Percentiles rank a stretch among this genome's conserved stretches.
Evolutionary conservation across 2,888 invertebrate species (phyloP).

Genomic region (Chirona hameri): DNA sequence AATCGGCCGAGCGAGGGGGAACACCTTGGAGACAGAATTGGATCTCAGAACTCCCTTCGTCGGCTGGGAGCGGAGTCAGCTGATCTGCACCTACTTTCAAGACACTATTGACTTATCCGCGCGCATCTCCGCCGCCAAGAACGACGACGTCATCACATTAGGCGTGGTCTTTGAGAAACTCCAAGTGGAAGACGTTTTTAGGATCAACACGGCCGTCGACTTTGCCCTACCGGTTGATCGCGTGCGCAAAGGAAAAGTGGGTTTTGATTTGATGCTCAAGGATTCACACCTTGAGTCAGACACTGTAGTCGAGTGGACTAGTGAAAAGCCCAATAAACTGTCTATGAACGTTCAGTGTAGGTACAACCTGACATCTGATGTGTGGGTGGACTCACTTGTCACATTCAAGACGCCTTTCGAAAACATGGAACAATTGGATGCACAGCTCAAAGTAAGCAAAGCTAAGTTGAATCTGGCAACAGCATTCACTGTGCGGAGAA

Average conservation of each 20-base stretch:
- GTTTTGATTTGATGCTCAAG: neutral
- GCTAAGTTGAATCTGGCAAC: too few species aligned
- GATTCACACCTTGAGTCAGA: neutral
- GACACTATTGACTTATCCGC: neutral
- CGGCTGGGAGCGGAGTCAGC: neutral
- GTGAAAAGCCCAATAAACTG: neutral
- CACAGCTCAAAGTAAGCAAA: neutral
- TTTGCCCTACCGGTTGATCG: neutral
- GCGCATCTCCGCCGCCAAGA: neutral
- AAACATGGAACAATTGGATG: neutral
- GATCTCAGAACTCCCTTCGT: neutral
- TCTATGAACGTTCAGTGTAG: neutral
- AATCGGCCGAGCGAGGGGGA: neutral
- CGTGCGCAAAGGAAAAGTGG: neutral
- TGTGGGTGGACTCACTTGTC: neutral
- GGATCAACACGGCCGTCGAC: neutral
- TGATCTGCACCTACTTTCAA: neutral
- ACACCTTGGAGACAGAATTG: neutral
- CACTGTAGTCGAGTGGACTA: neutral
- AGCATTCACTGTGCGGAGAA: neutral
- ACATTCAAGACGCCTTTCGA: neutral
- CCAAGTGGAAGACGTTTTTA: neutral
- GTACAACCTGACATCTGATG: neutral
- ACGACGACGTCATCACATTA: neutral
- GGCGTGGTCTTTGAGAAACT: neutral